Percentiles rank a stretch among this genome's conserved stretches.
phyloP scores from a whole-genome alignment of 2,113 vertebrate genomes.

The Laticauda colubrina region DNA sequence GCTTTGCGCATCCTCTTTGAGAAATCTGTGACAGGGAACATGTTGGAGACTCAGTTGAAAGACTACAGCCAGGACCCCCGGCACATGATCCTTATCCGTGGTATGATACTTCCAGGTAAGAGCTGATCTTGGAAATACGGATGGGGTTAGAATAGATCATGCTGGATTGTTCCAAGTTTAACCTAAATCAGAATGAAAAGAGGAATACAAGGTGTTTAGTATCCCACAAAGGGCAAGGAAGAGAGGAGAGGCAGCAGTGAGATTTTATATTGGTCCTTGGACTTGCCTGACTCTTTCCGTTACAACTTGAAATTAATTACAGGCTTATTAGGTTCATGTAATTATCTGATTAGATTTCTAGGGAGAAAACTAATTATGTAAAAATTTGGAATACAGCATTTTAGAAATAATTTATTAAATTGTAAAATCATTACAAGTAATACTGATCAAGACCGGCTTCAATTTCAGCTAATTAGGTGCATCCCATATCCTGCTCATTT shows the following conservation, averaged over 20 bases:
- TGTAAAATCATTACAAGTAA: not conserved
- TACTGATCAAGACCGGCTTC: not conserved
- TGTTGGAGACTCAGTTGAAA: conserved; percentile 73
- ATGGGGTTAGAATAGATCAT: not conserved
- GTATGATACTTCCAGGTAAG: conserved; percentile 84
- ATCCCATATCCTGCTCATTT: not conserved
- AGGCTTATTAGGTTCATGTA: not conserved
- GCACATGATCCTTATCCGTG: conserved; percentile 89
- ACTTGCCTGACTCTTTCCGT: not conserved
- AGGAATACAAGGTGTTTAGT: not conserved
- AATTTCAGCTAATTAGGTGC: not conserved
- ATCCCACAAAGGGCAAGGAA: not conserved
- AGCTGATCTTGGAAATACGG: not conserved
- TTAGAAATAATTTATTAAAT: not conserved
- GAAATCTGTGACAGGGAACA: conserved; percentile 74
- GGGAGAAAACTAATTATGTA: not conserved
- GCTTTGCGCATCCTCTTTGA: conserved; percentile 83
- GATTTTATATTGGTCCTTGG: not conserved
- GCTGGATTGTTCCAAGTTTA: not conserved
- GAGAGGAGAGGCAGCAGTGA: not conserved
- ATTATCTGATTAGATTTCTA: not conserved
- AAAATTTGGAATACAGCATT: not conserved
- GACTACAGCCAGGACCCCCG: conserved; percentile 89
- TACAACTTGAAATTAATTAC: not conserved
- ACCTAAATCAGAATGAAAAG: not conserved